Evolutionary conservation across 1,140 invertebrate genomes (phyloP).

Genomic region (Drosophila nigrodunni): DNA sequence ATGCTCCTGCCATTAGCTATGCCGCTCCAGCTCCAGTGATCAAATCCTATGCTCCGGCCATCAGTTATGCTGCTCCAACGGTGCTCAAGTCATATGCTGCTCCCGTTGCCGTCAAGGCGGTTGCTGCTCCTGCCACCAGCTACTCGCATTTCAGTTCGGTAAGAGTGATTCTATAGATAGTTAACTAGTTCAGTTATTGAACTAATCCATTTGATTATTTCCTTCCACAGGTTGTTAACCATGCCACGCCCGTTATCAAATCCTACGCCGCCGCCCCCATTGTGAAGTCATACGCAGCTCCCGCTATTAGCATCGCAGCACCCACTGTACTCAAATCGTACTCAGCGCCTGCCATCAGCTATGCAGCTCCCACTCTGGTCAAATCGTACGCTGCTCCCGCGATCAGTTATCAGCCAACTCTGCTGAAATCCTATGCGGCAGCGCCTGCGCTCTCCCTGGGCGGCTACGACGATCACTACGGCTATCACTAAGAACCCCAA

Average conservation of each 20-base stretch:
- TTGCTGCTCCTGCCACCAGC: slow-evolving; percentile 51
- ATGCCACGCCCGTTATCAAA: slow-evolving; percentile 56
- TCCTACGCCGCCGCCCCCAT: slow-evolving; percentile 38
- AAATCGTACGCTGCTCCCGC: slow-evolving; percentile 66
- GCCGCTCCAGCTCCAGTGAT: slow-evolving; percentile 64
- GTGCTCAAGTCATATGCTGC: slow-evolving; percentile 48
- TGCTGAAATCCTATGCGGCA: slow-evolving; percentile 52
- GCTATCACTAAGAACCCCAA: slow-evolving; percentile 47
- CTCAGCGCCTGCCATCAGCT: slow-evolving; percentile 66
- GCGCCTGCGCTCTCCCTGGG: slow-evolving; percentile 60
- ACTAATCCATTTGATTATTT: background rate
- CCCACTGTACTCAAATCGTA: slow-evolving; percentile 56
- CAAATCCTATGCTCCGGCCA: slow-evolving; percentile 62
- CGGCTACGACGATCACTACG: slow-evolving; percentile 65
- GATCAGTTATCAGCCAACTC: slow-evolving; percentile 50
- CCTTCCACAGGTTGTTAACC: slow-evolving; percentile 50
- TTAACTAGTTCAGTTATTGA: too few species aligned
- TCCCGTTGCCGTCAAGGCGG: slow-evolving; percentile 62
- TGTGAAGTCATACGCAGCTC: slow-evolving; percentile 30
- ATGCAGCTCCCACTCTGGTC: slow-evolving; percentile 65
- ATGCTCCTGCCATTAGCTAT: slow-evolving; percentile 58
- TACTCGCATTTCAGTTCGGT: slow-evolving; percentile 77
- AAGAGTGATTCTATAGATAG: slow-evolving; percentile 13
- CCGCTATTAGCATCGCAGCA: background rate
- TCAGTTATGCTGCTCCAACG: slow-evolving; percentile 50